Percentiles rank a stretch among this genome's conserved stretches.
Evolutionary conservation across 2,797 vertebrate species (phyloP).

Genomic region (Rhinophrynus dorsalis): DNA sequence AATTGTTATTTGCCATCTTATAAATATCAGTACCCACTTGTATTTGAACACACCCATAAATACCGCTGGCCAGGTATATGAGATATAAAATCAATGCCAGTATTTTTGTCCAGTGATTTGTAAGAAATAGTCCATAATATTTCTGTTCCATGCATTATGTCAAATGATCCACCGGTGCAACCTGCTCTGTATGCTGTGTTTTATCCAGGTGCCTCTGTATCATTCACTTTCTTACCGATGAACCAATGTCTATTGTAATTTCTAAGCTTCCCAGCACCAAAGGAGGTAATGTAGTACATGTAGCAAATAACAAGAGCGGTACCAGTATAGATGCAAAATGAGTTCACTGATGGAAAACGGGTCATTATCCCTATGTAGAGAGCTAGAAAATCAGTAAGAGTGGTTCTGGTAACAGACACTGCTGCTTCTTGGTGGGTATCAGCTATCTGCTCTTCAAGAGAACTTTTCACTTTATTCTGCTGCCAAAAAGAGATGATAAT

Average conservation of each 20-base stretch:
- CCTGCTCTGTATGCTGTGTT: slow-evolving; percentile 58
- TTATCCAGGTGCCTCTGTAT: slow-evolving; percentile 28
- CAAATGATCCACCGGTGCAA: slow-evolving; percentile 57
- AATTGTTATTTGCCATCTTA: slow-evolving; percentile 77
- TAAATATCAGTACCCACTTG: slow-evolving; percentile 76
- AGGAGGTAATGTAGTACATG: slow-evolving; percentile 66
- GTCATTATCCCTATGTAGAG: slow-evolving; percentile 78
- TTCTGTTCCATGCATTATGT: slow-evolving; percentile 34
- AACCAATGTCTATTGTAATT: slow-evolving; percentile 71
- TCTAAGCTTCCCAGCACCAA: slow-evolving; percentile 71
- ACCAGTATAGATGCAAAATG: slow-evolving; percentile 82
- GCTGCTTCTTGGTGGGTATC: slow-evolving; percentile 73
- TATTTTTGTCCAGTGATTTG: slow-evolving; percentile 60
- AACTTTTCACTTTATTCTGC: slow-evolving; percentile 64
- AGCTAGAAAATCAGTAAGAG: slow-evolving; percentile 77
- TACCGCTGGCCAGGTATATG: slow-evolving; percentile 64
- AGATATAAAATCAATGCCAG: slow-evolving; percentile 65
- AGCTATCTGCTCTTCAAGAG: slow-evolving; percentile 63
- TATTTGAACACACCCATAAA: slow-evolving; percentile 70
- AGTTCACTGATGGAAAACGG: slow-evolving; percentile 74
- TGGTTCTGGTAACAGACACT: slow-evolving; percentile 82
- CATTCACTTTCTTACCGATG: slow-evolving; percentile 61
- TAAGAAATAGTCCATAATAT: slow-evolving; percentile 71
- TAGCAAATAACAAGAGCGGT: slow-evolving; percentile 74
- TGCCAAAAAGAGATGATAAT: slow-evolving; percentile 87